Conservation (phyloP, 2,888 invertebrate species). For the Lissocephala sabroskyi region DNA sequence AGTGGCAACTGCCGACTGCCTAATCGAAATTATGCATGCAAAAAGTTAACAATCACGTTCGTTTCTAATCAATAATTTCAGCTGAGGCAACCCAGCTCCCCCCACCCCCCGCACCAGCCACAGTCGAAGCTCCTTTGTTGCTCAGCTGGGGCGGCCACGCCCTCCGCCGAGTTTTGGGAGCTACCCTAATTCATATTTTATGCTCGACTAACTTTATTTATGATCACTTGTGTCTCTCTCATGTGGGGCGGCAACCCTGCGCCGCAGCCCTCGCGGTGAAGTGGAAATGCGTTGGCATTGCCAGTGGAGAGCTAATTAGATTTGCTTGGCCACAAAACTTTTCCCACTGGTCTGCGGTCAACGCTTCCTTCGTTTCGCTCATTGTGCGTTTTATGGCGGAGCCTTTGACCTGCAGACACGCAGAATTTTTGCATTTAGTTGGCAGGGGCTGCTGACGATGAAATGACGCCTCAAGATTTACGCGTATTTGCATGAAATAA, state of each 20-base stretch:
- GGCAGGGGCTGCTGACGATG: too few relatives aligned
- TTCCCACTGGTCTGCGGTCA: too few relatives aligned
- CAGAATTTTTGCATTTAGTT: too few relatives aligned
- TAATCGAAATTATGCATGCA: constrained; percentile 58
- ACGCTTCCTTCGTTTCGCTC: too few relatives aligned
- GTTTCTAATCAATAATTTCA: constrained; percentile 59
- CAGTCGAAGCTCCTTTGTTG: too few relatives aligned
- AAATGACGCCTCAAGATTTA: constrained; percentile 37
- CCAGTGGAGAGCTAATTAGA: too few relatives aligned
- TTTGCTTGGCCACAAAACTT: too few relatives aligned
- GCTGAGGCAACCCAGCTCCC: constrained; percentile 16
- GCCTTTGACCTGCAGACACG: too few relatives aligned
- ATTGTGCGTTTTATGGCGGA: too few relatives aligned
- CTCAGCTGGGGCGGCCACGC: not conserved
- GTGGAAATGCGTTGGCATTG: too few relatives aligned
- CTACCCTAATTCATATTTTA: constrained; percentile 20
- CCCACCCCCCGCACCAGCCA: constrained; percentile 20
- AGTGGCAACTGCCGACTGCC: constrained; percentile 7
- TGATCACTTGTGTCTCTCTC: constrained; percentile 31
- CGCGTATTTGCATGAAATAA: constrained; percentile 58
- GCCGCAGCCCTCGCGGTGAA: too few relatives aligned
- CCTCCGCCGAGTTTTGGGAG: not conserved
- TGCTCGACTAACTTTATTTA: constrained; percentile 41
- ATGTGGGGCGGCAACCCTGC: too few relatives aligned
- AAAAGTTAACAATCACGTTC: constrained; percentile 63